These are phyloP conservation scores for Chrysoperla carnea DNA, from an alignment of 1,140 invertebrate genomes.

Conservation along the genomic window DNA sequence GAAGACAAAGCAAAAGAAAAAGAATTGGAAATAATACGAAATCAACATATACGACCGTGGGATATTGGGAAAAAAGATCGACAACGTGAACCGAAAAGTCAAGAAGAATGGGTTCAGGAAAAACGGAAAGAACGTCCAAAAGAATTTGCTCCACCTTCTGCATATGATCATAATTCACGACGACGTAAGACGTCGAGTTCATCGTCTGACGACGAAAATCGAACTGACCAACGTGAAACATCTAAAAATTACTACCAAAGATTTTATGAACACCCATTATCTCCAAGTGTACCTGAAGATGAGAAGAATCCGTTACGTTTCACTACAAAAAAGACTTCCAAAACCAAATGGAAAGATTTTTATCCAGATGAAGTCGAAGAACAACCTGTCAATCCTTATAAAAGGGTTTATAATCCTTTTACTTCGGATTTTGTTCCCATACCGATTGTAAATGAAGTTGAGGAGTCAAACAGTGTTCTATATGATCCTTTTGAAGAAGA, in stretches of 20 bases:
- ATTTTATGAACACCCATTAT: no score
- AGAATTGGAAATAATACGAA: slow-evolving; percentile 17
- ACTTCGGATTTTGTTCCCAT: slow-evolving; percentile 11
- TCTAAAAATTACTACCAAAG: background rate
- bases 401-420: slow-evolving; percentile 3
- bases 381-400: slow-evolving; percentile 7
- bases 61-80: slow-evolving; percentile 41
- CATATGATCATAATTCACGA: slow-evolving; percentile 20
- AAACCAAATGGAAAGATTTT: no score
- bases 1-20: slow-evolving; percentile 25
- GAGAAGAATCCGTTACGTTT: slow-evolving; percentile 1
- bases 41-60: slow-evolving; percentile 44
- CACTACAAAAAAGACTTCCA: slow-evolving; percentile 4
- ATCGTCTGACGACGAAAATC: slow-evolving; percentile 5
- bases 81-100: slow-evolving; percentile 32
- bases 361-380: no score
- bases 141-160: slow-evolving; percentile 45
- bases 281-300: background rate
- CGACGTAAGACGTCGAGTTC: slow-evolving; percentile 8
- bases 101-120: slow-evolving; percentile 64
- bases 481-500: slow-evolving; percentile 7
- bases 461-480: slow-evolving; percentile 17
- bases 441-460: slow-evolving; percentile 29
- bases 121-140: slow-evolving; percentile 41
- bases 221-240: background rate